phyloP scores from a whole-genome alignment of 2,888 invertebrate species.

The Cephonodes hylas region DNA sequence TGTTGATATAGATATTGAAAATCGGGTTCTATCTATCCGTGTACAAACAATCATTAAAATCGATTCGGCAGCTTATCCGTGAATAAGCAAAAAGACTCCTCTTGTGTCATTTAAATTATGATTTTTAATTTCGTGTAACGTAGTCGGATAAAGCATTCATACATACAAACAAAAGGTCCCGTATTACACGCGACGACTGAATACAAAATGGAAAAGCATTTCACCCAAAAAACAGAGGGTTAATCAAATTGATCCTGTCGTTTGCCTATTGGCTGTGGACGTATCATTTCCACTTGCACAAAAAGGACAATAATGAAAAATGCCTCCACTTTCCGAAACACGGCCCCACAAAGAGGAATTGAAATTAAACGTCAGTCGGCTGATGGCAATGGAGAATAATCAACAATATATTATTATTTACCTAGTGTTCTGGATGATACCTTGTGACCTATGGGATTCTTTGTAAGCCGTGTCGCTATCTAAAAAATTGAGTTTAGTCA shows the following conservation, averaged over 20 bases:
- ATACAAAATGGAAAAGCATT: slow-evolving; percentile 20
- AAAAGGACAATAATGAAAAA: slow-evolving; percentile 44
- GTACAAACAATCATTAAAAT: too few relatives aligned
- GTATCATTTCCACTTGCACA: slow-evolving; percentile 41
- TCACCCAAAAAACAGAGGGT: slow-evolving; percentile 27
- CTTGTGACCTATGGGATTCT: background rate
- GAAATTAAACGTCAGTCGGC: slow-evolving; percentile 59
- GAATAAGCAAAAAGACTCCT: background rate
- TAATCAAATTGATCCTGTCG: slow-evolving; percentile 44
- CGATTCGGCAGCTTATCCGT: too few relatives aligned
- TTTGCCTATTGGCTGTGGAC: slow-evolving; percentile 35
- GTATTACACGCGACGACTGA: slow-evolving; percentile 12
- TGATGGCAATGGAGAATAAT: slow-evolving; percentile 47
- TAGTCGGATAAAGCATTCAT: background rate
- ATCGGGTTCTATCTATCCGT: too few relatives aligned
- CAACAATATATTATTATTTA: slow-evolving; percentile 33
- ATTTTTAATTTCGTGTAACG: background rate
- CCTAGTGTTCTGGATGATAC: background rate
- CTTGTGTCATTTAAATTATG: background rate
- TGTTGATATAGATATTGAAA: too few relatives aligned
- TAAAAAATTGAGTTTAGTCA: background rate
- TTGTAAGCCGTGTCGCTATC: background rate
- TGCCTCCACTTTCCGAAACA: slow-evolving; percentile 37
- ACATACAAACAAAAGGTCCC: background rate
- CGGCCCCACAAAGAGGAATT: slow-evolving; percentile 50